These are phyloP conservation scores for Strix aluco DNA, from an alignment of 2,113 vertebrate species.

Conservation along the genomic window DNA sequence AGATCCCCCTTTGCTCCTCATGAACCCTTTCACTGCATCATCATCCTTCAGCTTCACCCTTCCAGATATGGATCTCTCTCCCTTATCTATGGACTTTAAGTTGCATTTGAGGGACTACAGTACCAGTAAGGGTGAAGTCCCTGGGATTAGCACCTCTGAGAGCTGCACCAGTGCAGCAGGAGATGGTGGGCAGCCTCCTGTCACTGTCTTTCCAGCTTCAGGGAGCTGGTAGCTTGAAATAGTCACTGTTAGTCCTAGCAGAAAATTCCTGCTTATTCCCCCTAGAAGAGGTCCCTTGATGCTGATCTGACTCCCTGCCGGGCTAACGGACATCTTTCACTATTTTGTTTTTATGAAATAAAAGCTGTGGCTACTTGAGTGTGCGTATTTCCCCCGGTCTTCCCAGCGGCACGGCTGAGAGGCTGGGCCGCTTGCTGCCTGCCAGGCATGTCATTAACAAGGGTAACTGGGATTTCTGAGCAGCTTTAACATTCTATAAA, in stretches of 20 bases:
- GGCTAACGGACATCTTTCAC: neutral
- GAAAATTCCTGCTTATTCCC: neutral
- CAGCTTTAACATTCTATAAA: neutral
- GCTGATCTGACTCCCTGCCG: neutral
- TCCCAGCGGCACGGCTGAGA: fast-evolving
- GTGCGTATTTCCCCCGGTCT: neutral
- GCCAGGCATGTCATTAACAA: neutral
- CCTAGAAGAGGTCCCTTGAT: neutral
- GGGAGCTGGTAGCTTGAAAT: neutral
- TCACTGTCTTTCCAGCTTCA: neutral
- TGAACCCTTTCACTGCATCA: fast-evolving
- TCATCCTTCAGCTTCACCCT: neutral
- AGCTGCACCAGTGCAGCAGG: neutral
- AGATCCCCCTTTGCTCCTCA: neutral
- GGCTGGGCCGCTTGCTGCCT: too few relatives aligned
- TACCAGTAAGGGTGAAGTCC: neutral
- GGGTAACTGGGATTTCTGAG: neutral
- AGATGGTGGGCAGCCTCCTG: neutral
- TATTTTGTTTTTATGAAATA: neutral
- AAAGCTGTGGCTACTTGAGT: neutral
- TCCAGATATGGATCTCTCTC: neutral
- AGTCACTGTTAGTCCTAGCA: neutral
- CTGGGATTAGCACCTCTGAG: neutral
- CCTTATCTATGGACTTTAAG: neutral
- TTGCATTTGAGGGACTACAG: neutral